phyloP scores from a whole-genome alignment of 1,140 invertebrate species.

The Berghia stephanieae region DNA sequence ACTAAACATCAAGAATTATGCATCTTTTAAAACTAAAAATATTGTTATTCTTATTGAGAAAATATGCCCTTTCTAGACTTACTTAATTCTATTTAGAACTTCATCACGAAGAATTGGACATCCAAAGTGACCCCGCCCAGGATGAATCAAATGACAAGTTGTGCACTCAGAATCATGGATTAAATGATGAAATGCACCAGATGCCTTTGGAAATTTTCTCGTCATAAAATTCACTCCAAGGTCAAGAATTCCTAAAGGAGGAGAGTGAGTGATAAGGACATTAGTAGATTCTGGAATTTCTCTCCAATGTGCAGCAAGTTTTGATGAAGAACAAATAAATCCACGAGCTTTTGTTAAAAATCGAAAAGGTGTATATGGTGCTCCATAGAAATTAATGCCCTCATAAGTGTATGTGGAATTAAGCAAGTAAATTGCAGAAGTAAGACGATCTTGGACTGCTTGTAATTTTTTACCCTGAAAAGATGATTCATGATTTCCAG shows the following conservation, averaged over 20 bases:
- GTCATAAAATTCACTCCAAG: slow-evolving; percentile 30
- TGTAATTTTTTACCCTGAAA: slow-evolving; percentile 34
- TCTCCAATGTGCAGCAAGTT: slow-evolving; percentile 45
- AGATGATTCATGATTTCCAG: slow-evolving; percentile 51
- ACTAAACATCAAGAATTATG: neutral
- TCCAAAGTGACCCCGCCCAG: slow-evolving; percentile 37
- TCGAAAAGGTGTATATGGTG: slow-evolving; percentile 46
- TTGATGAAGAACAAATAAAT: slow-evolving; percentile 33
- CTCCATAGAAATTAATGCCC: slow-evolving; percentile 52
- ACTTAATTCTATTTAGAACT: slow-evolving; percentile 43
- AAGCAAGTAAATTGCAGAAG: slow-evolving; percentile 45
- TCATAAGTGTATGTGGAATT: slow-evolving; percentile 42
- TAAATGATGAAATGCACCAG: slow-evolving; percentile 12
- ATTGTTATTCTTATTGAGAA: neutral
- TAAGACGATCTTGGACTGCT: slow-evolving; percentile 38
- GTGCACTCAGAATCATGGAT: slow-evolving; percentile 21
- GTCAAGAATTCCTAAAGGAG: slow-evolving; percentile 48
- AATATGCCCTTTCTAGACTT: slow-evolving; percentile 15
- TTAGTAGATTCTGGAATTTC: slow-evolving; percentile 47
- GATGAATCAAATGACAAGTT: slow-evolving; percentile 35
- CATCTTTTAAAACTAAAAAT: neutral
- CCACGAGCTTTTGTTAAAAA: slow-evolving; percentile 40
- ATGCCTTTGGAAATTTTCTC: slow-evolving; percentile 18
- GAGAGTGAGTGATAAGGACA: slow-evolving; percentile 52
- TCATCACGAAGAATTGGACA: slow-evolving; percentile 36